These are phyloP conservation scores for Epsilonema sp. DNA, from an alignment of 2,888 invertebrate species.

Conservation along the genomic window DNA sequence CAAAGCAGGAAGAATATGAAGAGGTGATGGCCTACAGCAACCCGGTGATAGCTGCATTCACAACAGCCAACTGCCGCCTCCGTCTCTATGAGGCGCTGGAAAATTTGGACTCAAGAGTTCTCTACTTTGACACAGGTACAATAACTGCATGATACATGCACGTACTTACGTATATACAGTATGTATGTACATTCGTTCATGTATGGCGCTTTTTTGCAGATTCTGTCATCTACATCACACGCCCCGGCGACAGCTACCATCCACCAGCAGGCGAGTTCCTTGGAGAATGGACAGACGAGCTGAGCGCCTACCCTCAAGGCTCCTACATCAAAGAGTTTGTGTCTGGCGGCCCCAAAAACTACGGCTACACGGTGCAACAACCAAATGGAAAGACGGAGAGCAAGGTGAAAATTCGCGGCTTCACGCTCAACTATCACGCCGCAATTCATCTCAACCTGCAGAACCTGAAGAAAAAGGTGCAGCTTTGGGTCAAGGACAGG, in stretches of 20 bases:
- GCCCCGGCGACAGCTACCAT: neutral
- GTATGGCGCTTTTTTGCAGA: too few relatives aligned
- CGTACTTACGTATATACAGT: neutral
- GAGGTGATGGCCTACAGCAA: neutral
- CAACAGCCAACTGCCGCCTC: neutral
- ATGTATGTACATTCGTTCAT: too few relatives aligned
- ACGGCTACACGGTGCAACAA: too few relatives aligned
- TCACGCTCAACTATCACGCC: too few relatives aligned
- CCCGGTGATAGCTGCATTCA: neutral
- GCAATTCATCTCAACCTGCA: too few relatives aligned
- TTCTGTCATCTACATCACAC: neutral
- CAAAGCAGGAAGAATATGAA: neutral
- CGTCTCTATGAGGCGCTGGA: neutral
- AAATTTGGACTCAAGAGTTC: too few relatives aligned
- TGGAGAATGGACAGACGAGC: slow-evolving; percentile 25
- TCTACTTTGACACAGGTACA: too few relatives aligned
- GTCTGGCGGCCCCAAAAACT: slow-evolving; percentile 27
- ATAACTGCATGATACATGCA: neutral
- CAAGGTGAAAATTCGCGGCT: too few relatives aligned
- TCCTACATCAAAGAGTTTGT: slow-evolving; percentile 24
- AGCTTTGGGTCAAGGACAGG: too few relatives aligned
- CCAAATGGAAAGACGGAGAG: too few relatives aligned
- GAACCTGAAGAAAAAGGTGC: too few relatives aligned
- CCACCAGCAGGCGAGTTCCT: neutral
- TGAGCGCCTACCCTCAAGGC: slow-evolving; percentile 15